Percentiles rank a stretch among this genome's conserved stretches.
These are phyloP conservation scores for Takifugu flavidus DNA, from an alignment of 2,113 vertebrate genomes.

Conservation along the genomic window DNA sequence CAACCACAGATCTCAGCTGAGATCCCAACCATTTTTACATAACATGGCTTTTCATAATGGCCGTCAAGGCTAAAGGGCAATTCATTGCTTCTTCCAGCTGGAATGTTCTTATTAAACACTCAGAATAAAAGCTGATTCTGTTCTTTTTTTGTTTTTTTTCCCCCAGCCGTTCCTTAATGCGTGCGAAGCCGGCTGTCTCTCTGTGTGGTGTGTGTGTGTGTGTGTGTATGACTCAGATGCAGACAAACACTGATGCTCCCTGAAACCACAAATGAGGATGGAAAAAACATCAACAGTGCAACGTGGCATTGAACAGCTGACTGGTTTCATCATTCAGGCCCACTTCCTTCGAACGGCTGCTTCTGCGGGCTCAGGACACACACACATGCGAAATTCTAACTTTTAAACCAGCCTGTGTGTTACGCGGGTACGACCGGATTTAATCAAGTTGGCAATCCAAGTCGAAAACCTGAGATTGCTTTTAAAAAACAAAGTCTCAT, in stretches of 20 bases:
- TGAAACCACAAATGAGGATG: conserved; percentile 31
- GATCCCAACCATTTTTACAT: conserved; percentile 1
- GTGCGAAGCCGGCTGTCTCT: no score
- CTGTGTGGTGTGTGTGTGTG: no score
- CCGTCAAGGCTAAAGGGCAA: background rate
- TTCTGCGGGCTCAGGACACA: background rate
- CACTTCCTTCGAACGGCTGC: conserved; percentile 23
- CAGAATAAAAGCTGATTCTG: background rate
- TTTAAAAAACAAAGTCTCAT: background rate
- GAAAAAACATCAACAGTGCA: conserved; percentile 59
- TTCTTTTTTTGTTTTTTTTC: background rate
- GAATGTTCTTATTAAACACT: background rate
- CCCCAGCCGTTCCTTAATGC: no score
- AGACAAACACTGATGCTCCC: conserved; percentile 7
- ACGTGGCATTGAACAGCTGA: conserved; percentile 71
- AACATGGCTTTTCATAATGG: background rate
- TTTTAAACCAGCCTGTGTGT: background rate
- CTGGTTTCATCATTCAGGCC: conserved; percentile 49
- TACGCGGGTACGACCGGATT: background rate
- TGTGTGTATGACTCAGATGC: conserved; percentile 6
- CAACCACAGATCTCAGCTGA: conserved; percentile 1
- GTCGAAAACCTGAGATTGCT: background rate
- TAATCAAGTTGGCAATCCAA: background rate
- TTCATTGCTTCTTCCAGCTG: background rate
- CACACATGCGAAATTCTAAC: no score